phyloP scores from a whole-genome alignment of 2,113 vertebrate genomes.

The Oxygymnocypris stewartii region DNA sequence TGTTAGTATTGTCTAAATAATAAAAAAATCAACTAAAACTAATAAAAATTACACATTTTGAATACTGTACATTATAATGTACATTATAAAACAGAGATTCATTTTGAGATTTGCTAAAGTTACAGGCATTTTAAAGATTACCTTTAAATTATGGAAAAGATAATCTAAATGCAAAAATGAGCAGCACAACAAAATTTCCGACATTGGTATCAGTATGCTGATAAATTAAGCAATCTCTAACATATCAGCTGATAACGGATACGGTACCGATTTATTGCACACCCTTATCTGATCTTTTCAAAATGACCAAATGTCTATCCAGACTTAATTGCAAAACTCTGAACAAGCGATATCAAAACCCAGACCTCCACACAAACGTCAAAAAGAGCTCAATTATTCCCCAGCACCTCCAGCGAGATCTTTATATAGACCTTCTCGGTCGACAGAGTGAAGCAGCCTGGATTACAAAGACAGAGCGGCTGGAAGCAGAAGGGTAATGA shows the following conservation, averaged over 20 bases:
- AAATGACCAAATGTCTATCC: background rate
- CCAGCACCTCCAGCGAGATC: conserved; percentile 13
- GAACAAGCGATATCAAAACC: background rate
- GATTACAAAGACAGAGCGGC: conserved; percentile 1
- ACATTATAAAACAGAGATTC: background rate
- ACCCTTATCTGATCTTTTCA: background rate
- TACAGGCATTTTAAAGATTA: background rate
- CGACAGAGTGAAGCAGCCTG: background rate
- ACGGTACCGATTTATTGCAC: background rate
- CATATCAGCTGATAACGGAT: background rate
- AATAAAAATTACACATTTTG: too few species aligned
- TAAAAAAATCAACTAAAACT: too few species aligned
- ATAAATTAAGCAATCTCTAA: background rate
- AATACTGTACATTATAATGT: too few species aligned
- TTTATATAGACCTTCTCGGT: background rate
- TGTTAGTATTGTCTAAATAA: too few species aligned
- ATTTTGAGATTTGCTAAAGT: background rate
- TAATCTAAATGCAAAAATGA: background rate
- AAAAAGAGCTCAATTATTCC: background rate
- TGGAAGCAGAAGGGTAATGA: conserved; percentile 22
- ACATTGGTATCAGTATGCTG: background rate
- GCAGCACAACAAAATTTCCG: background rate
- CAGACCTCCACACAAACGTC: background rate
- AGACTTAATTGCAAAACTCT: background rate
- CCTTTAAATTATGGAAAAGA: background rate